These are phyloP conservation scores for Poeciliopsis turrubarensis DNA, from an alignment of 2,113 vertebrate species.

Conservation along the genomic window DNA sequence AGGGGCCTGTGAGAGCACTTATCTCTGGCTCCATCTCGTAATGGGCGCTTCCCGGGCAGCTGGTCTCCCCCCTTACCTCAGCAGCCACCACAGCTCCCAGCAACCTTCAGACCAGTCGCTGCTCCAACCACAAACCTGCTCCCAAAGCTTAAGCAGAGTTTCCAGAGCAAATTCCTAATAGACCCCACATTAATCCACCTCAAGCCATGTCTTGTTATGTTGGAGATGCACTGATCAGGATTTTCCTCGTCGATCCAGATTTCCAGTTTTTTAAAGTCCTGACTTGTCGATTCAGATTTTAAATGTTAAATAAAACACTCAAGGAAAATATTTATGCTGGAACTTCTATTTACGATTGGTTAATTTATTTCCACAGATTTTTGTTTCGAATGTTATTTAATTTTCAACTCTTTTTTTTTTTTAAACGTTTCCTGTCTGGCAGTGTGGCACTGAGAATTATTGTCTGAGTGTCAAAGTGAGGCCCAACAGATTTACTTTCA, in stretches of 20 bases:
- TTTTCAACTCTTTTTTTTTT: too few relatives aligned
- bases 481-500: too few relatives aligned
- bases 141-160: not conserved
- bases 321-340: not conserved
- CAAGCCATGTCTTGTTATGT: not conserved
- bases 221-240: not conserved
- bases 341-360: not conserved
- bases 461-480: too few relatives aligned
- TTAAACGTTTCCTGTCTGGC: too few relatives aligned
- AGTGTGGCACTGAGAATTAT: too few relatives aligned
- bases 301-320: not conserved
- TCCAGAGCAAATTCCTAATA: too few relatives aligned
- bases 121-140: constrained; percentile 36
- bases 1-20: constrained; percentile 87
- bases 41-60: constrained; percentile 86
- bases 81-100: constrained; percentile 52
- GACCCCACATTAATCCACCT: not conserved
- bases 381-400: too few relatives aligned
- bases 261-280: not conserved
- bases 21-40: constrained; percentile 86
- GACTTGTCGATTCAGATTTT: not conserved
- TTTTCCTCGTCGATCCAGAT: not conserved
- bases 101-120: constrained; percentile 41
- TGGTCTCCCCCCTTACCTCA: constrained; percentile 72
- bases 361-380: too few relatives aligned